Percentiles rank a stretch among this genome's conserved stretches.
These are phyloP conservation scores for Aldabrachelys gigantea DNA, from an alignment of 2,113 vertebrate genomes.

Conservation along the genomic window DNA sequence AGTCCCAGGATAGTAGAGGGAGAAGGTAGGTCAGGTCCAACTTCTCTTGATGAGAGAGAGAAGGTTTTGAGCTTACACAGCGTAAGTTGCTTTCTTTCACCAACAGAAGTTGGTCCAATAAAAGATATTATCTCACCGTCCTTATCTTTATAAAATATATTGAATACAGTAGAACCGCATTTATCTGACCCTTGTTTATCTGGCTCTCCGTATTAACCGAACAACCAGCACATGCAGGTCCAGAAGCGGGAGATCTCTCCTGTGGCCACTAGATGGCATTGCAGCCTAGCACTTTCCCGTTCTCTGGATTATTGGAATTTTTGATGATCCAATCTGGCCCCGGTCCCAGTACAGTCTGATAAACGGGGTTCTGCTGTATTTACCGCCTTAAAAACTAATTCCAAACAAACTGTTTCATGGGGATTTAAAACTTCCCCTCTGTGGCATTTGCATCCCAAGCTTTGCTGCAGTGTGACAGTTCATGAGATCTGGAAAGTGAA, in stretches of 20 bases:
- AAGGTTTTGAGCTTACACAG: background rate
- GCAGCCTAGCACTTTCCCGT: background rate
- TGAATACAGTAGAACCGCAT: background rate
- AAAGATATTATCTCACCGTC: background rate
- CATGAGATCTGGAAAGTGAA: slow-evolving; percentile 34
- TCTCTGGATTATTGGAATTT: background rate
- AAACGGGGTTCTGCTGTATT: background rate
- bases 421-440: accelerated
- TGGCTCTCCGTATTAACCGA: background rate
- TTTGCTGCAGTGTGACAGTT: background rate
- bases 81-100: background rate
- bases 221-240: background rate
- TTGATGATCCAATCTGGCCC: background rate
- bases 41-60: background rate
- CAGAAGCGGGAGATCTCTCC: background rate
- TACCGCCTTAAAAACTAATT: background rate
- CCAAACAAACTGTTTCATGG: background rate
- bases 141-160: background rate
- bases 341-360: background rate
- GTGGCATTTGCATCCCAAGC: background rate
- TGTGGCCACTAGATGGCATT: background rate
- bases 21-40: background rate
- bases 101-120: background rate
- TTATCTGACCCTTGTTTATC: background rate
- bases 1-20: background rate